Conservation (phyloP, 2,113 vertebrate genomes). For the Microcebus tavaratra region DNA sequence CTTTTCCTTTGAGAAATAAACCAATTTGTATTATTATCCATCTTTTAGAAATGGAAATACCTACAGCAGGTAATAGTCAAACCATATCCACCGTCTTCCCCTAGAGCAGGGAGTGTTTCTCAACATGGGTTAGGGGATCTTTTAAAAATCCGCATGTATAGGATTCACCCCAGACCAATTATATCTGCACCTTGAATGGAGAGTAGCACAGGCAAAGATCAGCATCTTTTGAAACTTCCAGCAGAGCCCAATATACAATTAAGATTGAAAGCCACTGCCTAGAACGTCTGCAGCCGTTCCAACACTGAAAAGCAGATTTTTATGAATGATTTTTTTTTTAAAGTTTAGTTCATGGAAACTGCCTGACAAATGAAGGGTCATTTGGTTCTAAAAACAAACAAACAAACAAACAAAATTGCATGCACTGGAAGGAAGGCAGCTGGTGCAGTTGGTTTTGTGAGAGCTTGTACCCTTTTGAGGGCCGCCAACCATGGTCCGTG, state of each 20-base stretch:
- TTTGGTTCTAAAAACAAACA: neutral
- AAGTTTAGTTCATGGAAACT: neutral
- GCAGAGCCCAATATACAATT: neutral
- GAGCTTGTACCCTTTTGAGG: neutral
- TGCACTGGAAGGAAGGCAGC: neutral
- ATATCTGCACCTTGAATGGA: neutral
- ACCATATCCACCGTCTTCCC: neutral
- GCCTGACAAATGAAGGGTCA: neutral
- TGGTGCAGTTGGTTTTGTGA: neutral
- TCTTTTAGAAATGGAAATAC: neutral
- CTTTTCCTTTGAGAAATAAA: constrained; percentile 22
- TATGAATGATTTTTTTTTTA: neutral
- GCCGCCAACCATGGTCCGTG: neutral
- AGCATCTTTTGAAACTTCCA: neutral
- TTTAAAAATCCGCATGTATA: neutral
- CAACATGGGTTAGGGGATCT: neutral
- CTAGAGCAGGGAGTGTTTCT: neutral
- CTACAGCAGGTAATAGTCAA: too few species aligned
- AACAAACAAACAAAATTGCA: neutral
- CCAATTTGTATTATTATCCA: neutral
- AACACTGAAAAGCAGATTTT: neutral
- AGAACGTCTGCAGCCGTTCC: neutral
- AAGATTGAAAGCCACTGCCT: too few species aligned
- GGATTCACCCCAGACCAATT: neutral
- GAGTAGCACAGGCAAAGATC: accelerated